phyloP scores from a whole-genome alignment of 2,797 vertebrate species.

The Scolopax bukidnonensis region DNA sequence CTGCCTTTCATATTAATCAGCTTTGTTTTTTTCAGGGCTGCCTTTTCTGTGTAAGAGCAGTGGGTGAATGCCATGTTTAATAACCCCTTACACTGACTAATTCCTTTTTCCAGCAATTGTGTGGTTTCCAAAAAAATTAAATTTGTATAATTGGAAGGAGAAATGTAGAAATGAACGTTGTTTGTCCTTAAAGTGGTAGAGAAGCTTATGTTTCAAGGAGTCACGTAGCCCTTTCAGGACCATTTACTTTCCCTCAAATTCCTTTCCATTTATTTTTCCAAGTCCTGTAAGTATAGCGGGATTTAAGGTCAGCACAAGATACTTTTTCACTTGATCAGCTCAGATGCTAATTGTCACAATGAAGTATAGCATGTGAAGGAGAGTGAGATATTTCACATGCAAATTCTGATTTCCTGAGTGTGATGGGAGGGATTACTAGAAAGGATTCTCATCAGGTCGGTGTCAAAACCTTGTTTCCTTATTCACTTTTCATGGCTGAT shows the following conservation, averaged over 20 bases:
- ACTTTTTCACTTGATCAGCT: background rate
- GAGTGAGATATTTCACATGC: background rate
- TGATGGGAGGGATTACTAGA: background rate
- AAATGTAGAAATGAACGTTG: background rate
- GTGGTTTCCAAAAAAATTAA: background rate
- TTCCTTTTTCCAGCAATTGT: slow-evolving; percentile 76
- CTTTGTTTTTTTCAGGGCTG: slow-evolving; percentile 74
- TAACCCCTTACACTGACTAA: slow-evolving; percentile 64
- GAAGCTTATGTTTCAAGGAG: background rate
- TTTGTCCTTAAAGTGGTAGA: background rate
- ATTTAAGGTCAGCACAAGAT: background rate
- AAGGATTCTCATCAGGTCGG: background rate
- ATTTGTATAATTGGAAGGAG: slow-evolving; percentile 2
- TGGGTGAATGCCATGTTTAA: slow-evolving; percentile 74
- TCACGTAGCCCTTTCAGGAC: background rate
- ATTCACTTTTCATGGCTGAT: background rate
- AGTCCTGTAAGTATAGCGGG: background rate
- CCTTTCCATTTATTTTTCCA: slow-evolving; percentile 5
- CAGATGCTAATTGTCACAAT: background rate
- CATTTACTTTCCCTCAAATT: background rate
- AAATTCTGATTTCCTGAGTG: background rate
- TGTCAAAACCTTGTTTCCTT: background rate
- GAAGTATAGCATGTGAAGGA: background rate
- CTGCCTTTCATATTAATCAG: slow-evolving; percentile 70
- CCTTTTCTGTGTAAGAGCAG: slow-evolving; percentile 71